Evolutionary conservation across 53 echinoderm and acorn worm genomes (phyloP).

Genomic region (Patiria pectinifera): DNA sequence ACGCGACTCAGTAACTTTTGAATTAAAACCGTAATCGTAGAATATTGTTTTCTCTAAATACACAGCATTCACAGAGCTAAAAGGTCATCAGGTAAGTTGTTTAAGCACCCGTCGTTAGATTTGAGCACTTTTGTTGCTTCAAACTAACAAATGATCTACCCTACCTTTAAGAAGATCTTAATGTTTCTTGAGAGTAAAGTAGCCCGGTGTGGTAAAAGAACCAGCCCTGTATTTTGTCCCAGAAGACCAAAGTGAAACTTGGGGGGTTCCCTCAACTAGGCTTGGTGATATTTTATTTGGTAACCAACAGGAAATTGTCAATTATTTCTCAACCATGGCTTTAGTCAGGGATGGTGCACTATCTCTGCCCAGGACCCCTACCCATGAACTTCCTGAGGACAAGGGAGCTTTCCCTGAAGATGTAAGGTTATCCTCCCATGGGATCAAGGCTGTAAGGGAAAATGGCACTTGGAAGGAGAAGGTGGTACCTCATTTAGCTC

Average conservation of each 20-base stretch:
- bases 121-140: too few species aligned
- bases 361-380: constrained; percentile 13
- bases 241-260: too few species aligned
- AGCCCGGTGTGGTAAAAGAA: neutral
- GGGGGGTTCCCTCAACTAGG: neutral
- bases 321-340: neutral
- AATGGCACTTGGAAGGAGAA: neutral
- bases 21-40: too few species aligned
- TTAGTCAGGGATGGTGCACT: neutral
- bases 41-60: too few species aligned
- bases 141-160: too few species aligned
- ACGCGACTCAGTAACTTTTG: too few species aligned
- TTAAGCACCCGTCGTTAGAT: too few species aligned
- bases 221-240: too few species aligned
- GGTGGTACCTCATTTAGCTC: neutral
- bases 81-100: too few species aligned
- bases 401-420: neutral
- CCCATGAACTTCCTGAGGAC: neutral
- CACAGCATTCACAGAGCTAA: too few species aligned
- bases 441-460: neutral
- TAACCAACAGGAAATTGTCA: constrained; percentile 47
- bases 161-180: too few species aligned
- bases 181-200: neutral
- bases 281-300: constrained; percentile 26
- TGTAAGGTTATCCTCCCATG: neutral